Percentiles rank a stretch among this genome's conserved stretches.
phyloP scores from a whole-genome alignment of 2,797 vertebrate species.

The Streptopelia turtur region DNA sequence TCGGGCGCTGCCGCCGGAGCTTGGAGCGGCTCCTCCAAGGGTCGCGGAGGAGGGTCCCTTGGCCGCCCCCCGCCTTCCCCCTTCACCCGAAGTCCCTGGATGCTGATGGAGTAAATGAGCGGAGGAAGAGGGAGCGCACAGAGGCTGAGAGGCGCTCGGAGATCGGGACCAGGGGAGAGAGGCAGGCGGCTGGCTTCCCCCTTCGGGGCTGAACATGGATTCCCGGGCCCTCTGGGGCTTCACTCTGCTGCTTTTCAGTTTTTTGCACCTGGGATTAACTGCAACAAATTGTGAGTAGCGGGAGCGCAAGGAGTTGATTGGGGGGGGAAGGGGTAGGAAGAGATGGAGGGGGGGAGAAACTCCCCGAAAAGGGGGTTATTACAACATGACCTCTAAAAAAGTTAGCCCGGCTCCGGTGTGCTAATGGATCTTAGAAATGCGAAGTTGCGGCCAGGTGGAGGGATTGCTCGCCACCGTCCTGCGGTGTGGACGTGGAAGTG shows the following conservation, averaged over 20 bases:
- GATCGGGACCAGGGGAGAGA: constrained; percentile 32
- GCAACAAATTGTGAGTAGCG: constrained; percentile 78
- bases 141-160: not conserved
- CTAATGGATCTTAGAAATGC: not conserved
- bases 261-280: constrained; percentile 72
- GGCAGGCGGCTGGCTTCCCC: not conserved
- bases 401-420: not conserved
- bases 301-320: not conserved
- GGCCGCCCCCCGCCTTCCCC: not conserved
- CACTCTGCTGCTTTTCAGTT: constrained; percentile 61
- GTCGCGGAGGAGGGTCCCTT: not conserved
- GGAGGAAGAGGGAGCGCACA: not conserved
- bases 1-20: not conserved
- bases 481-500: not conserved
- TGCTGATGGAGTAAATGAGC: constrained; percentile 72
- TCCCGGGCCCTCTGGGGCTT: constrained; percentile 50
- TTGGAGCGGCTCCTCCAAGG: not conserved
- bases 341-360: not conserved
- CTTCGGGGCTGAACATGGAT: constrained; percentile 70
- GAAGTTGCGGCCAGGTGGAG: constrained; percentile 36
- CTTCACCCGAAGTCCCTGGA: not conserved
- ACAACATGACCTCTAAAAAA: constrained; percentile 23
- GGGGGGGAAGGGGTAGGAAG: not conserved
- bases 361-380: not conserved
- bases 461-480: not conserved